These are phyloP conservation scores for Cataglyphis albicans DNA, from an alignment of 2,888 invertebrate genomes.

Conservation along the genomic window DNA sequence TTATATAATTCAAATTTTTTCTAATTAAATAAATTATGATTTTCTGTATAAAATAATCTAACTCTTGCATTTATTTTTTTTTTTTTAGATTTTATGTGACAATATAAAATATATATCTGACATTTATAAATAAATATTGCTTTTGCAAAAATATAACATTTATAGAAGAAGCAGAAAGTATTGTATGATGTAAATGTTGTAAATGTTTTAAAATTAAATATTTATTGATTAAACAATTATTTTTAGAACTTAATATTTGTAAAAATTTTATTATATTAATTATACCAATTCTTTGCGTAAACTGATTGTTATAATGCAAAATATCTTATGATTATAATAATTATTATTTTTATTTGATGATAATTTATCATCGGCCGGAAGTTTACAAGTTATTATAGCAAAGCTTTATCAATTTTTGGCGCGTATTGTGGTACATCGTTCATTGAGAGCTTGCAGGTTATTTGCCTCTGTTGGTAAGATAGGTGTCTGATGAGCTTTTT, in stretches of 20 bases:
- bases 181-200: too few species aligned
- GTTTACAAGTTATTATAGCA: neutral
- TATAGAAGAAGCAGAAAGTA: neutral
- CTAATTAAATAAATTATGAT: neutral
- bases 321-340: neutral
- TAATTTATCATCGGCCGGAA: slow-evolving; percentile 60
- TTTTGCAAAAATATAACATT: neutral
- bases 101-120: neutral
- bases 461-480: slow-evolving; percentile 67
- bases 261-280: neutral
- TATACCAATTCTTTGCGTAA: neutral
- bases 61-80: neutral
- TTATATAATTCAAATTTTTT: neutral
- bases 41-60: neutral
- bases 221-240: neutral
- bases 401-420: neutral
- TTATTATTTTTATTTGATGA: neutral
- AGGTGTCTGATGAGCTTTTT: slow-evolving; percentile 58
- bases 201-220: neutral
- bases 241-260: neutral
- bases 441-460: neutral
- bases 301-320: neutral
- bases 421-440: neutral
- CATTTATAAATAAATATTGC: neutral
- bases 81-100: neutral